Percentiles rank a stretch among this genome's conserved stretches.
These are phyloP conservation scores for Julus scandinavius DNA, from an alignment of 2,888 invertebrate species.

Conservation along the genomic window DNA sequence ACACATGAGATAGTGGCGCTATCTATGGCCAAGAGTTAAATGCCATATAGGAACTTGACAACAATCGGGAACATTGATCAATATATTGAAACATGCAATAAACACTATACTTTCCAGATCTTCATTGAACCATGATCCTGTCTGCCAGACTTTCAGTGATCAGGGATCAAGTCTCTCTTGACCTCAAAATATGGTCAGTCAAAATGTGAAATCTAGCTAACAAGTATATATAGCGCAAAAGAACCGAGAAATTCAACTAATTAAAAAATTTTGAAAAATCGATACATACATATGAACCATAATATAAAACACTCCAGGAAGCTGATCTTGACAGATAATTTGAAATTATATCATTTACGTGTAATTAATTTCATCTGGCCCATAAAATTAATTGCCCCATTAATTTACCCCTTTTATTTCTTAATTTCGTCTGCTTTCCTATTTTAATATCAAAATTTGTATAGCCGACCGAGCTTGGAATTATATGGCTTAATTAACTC, in stretches of 20 bases:
- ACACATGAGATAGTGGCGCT: background rate
- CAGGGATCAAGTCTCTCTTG: too few species aligned
- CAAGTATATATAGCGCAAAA: too few species aligned
- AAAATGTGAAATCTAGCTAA: too few species aligned
- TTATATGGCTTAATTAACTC: background rate
- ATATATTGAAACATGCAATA: too few species aligned
- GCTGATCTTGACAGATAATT: background rate
- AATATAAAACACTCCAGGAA: background rate
- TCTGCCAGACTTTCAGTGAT: too few species aligned
- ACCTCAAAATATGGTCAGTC: too few species aligned
- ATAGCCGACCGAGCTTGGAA: background rate
- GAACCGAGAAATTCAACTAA: background rate
- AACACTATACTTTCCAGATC: too few species aligned
- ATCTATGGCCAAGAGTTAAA: background rate
- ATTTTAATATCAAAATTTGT: background rate
- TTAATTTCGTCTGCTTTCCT: background rate
- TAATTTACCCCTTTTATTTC: constrained; percentile 1
- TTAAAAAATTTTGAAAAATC: background rate
- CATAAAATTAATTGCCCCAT: background rate
- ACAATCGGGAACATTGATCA: too few species aligned
- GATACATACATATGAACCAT: background rate
- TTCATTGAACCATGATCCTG: too few species aligned
- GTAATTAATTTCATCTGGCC: background rate
- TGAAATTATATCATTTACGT: background rate
- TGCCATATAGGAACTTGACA: background rate